phyloP scores from a whole-genome alignment of 2,888 invertebrate genomes.

The Brachylomia viminalis region DNA sequence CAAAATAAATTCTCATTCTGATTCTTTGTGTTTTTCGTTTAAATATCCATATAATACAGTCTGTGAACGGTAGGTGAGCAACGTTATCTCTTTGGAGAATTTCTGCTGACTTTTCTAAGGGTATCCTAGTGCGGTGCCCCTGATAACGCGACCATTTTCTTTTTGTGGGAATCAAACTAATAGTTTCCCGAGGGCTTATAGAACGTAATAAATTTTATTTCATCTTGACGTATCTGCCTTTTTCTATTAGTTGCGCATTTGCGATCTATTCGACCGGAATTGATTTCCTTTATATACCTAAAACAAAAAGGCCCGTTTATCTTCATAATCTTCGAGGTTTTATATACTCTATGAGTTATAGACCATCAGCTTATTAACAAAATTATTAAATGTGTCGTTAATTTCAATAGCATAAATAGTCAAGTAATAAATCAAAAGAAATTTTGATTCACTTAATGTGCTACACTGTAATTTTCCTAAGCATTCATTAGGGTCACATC shows the following conservation, averaged over 20 bases:
- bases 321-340: conserved; percentile 45
- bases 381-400: background rate
- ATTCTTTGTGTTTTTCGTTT: conserved; percentile 18
- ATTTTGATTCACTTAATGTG: conserved; percentile 1
- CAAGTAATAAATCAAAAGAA: background rate
- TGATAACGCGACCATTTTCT: conserved; percentile 79
- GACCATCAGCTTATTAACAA: background rate
- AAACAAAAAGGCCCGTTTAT: conserved; percentile 41
- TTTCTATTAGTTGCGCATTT: conserved; percentile 78
- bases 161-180: conserved; percentile 82
- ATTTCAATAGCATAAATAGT: background rate
- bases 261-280: conserved; percentile 62
- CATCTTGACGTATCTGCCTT: conserved; percentile 80
- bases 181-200: conserved; percentile 79
- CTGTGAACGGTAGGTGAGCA: conserved; percentile 45
- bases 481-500: background rate
- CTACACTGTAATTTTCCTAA: background rate
- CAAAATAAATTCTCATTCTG: too few relatives aligned
- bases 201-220: conserved; percentile 82
- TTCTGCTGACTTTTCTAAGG: conserved; percentile 73
- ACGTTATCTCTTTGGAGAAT: conserved; percentile 68
- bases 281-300: conserved; percentile 63
- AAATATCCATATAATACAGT: conserved; percentile 48
- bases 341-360: conserved; percentile 23
- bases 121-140: conserved; percentile 66